Evolutionary conservation across 2,797 vertebrate species (phyloP).

Genomic region (Echiichthys vipera): DNA sequence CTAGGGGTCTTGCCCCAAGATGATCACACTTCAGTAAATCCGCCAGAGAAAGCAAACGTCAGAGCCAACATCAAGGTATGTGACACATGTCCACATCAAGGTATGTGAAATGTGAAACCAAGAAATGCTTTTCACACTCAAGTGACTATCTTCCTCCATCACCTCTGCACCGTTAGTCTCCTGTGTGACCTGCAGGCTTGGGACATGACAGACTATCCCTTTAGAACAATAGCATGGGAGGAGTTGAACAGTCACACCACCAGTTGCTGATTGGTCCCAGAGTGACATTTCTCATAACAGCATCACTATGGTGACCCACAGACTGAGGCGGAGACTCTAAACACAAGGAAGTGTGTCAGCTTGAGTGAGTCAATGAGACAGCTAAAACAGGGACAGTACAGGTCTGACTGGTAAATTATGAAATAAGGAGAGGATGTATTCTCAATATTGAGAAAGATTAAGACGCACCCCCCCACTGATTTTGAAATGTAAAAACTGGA

Average conservation of each 20-base stretch:
- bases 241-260: slow-evolving; percentile 86
- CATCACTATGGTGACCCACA: slow-evolving; percentile 54
- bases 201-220: slow-evolving; percentile 66
- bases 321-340: slow-evolving; percentile 26
- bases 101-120: slow-evolving; percentile 5
- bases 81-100: too few species aligned
- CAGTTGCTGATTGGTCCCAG: slow-evolving; percentile 76
- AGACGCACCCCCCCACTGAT: not conserved
- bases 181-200: slow-evolving; percentile 38
- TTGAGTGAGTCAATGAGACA: slow-evolving; percentile 5
- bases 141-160: slow-evolving; percentile 26
- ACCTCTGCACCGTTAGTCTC: slow-evolving; percentile 16
- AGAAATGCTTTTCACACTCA: not conserved
- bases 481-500: not conserved
- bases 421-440: slow-evolving; percentile 6
- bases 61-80: not conserved
- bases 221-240: slow-evolving; percentile 84
- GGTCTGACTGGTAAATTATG: slow-evolving; percentile 22
- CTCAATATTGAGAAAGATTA: not conserved
- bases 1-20: not conserved
- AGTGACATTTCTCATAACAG: slow-evolving; percentile 67
- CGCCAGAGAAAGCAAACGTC: not conserved
- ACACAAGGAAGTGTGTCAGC: slow-evolving; percentile 41
- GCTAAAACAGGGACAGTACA: not conserved
- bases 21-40: slow-evolving; percentile 11